These are phyloP conservation scores for Lordiphosa clarofinis DNA, from an alignment of 1,140 invertebrate species.

Conservation along the genomic window DNA sequence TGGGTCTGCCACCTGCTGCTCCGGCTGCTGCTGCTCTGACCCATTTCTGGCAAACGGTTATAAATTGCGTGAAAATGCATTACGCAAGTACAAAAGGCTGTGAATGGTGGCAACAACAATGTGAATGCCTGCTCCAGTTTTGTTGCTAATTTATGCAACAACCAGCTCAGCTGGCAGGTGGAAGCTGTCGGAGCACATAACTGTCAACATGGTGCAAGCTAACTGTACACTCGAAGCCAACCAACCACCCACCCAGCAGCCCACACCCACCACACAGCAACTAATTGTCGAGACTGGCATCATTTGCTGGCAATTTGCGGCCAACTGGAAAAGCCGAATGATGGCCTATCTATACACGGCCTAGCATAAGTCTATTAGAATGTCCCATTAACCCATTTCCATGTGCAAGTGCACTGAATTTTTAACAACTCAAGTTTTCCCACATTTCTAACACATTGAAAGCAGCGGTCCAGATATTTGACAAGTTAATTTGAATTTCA, in stretches of 20 bases:
- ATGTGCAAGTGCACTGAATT: not conserved
- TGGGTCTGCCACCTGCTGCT: conserved; percentile 48
- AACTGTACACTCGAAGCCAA: conserved; percentile 65
- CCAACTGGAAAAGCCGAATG: conserved; percentile 45
- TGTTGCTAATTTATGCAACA: conserved; percentile 70
- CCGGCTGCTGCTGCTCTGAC: conserved; percentile 36
- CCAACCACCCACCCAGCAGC: conserved; percentile 18
- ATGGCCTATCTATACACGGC: conserved; percentile 11
- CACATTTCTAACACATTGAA: no score
- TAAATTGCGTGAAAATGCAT: conserved; percentile 77
- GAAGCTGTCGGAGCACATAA: conserved; percentile 65
- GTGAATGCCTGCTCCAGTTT: conserved; percentile 63
- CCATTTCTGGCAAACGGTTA: conserved; percentile 53
- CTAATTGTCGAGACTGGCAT: conserved; percentile 61
- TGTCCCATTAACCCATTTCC: conserved; percentile 73
- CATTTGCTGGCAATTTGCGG: conserved; percentile 38
- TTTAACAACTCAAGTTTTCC: no score
- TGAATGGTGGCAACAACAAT: conserved; percentile 67
- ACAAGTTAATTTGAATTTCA: no score
- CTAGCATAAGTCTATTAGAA: conserved; percentile 45
- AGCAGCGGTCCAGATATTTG: no score
- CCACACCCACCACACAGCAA: conserved; percentile 38
- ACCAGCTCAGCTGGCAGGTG: conserved; percentile 40
- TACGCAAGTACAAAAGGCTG: conserved; percentile 76
- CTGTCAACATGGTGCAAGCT: conserved; percentile 71